phyloP scores from a whole-genome alignment of 1,140 invertebrate species.

The Listronotus bonariensis region DNA sequence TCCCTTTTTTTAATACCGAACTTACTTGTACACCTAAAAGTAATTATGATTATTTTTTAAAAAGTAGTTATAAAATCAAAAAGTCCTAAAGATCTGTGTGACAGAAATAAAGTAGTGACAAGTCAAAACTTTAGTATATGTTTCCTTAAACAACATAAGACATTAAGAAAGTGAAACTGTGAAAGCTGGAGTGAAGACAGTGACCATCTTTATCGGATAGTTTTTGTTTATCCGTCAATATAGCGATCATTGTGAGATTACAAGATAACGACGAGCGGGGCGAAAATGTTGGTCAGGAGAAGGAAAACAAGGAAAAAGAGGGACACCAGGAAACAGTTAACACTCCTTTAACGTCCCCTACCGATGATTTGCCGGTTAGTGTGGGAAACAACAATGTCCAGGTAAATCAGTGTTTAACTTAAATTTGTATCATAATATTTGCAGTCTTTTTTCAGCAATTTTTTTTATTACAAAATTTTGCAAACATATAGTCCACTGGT shows the following conservation, averaged over 20 bases:
- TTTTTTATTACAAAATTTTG: too few species aligned
- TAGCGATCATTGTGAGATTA: constrained; percentile 55
- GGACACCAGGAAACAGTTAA: constrained; percentile 54
- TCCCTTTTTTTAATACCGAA: too few species aligned
- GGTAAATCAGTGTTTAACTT: constrained; percentile 29
- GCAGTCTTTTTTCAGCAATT: too few species aligned
- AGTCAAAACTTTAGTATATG: too few species aligned
- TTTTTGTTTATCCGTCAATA: constrained; percentile 42
- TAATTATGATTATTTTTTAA: too few species aligned
- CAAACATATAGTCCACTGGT: too few species aligned
- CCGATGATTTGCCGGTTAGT: constrained; percentile 40
- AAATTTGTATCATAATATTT: too few species aligned
- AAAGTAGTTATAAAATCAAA: too few species aligned
- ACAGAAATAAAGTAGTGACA: too few species aligned
- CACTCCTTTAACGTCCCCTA: constrained; percentile 51
- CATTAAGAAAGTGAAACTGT: background rate
- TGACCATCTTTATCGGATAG: background rate
- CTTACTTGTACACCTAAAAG: too few species aligned
- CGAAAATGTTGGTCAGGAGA: constrained; percentile 49
- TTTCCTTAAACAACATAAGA: too few species aligned
- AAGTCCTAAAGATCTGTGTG: too few species aligned
- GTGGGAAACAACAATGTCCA: constrained; percentile 28
- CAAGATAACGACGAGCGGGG: constrained; percentile 47
- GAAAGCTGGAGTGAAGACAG: background rate
- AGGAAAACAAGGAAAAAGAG: constrained; percentile 52